phyloP scores from a whole-genome alignment of 2,113 vertebrate genomes.

The Phoxinus phoxinus region DNA sequence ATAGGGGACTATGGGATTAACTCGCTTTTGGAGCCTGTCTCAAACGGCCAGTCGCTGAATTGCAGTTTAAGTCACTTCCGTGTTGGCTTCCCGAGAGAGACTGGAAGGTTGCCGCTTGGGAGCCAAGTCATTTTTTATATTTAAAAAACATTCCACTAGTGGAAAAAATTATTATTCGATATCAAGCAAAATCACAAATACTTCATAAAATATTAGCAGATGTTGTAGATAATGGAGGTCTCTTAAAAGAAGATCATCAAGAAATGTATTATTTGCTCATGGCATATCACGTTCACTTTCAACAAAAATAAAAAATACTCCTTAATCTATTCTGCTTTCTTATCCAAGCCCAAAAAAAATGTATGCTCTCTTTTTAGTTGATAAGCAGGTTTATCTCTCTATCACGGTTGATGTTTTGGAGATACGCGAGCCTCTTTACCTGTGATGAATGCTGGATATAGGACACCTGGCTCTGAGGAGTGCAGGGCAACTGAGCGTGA shows the following conservation, averaged over 20 bases:
- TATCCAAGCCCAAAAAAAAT: neutral
- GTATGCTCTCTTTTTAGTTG: neutral
- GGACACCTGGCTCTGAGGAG: conserved; percentile 64
- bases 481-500: conserved; percentile 63
- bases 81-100: too few species aligned
- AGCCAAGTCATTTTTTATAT: too few species aligned
- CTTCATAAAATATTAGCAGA: neutral
- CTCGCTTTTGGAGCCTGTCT: too few species aligned
- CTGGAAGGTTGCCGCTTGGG: too few species aligned
- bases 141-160: too few species aligned
- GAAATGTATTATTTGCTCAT: neutral
- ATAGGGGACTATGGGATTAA: too few species aligned
- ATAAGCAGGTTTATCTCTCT: neutral
- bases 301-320: neutral
- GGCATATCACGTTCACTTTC: neutral
- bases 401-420: neutral
- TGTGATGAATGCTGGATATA: conserved; percentile 65
- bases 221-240: neutral
- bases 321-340: neutral
- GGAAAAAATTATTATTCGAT: too few species aligned
- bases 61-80: too few species aligned
- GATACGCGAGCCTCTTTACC: conserved; percentile 50
- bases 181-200: neutral
- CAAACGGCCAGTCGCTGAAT: too few species aligned
- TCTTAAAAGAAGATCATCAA: neutral